Percentiles rank a stretch among this genome's conserved stretches.
Conservation (phyloP, 2,888 invertebrate species). For the Pandemis corylana region DNA sequence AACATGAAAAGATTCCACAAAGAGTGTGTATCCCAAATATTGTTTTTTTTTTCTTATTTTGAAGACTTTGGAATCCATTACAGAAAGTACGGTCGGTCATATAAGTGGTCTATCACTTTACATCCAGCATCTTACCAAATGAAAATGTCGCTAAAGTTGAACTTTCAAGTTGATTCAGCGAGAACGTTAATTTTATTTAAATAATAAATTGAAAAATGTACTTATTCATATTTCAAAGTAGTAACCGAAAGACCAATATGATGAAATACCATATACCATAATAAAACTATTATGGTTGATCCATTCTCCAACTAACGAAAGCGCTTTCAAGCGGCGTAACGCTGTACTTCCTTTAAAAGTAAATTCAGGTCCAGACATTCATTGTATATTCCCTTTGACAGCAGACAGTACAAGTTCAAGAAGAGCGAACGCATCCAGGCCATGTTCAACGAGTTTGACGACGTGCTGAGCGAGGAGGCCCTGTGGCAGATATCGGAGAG, state of each 20-base stretch:
- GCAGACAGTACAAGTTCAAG: conserved; percentile 95
- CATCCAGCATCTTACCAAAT: too few species aligned
- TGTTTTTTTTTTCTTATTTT: conserved; percentile 10
- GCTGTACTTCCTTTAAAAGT: neutral
- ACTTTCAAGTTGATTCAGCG: too few species aligned
- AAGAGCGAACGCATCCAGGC: conserved; percentile 96
- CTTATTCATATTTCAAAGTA: too few species aligned
- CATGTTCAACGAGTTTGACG: conserved; percentile 98
- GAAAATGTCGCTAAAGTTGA: too few species aligned
- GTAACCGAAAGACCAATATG: too few species aligned
- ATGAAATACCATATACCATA: too few species aligned
- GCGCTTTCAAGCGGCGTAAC: too few species aligned
- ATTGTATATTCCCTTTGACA: conserved; percentile 37
- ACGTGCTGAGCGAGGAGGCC: conserved; percentile 97
- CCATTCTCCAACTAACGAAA: too few species aligned
- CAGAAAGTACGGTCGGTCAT: neutral
- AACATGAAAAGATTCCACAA: conserved; percentile 99
- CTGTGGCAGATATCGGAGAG: conserved; percentile 99
- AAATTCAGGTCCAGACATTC: neutral
- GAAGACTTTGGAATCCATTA: neutral
- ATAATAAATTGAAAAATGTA: too few species aligned
- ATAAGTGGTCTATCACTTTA: too few species aligned
- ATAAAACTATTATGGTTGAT: too few species aligned
- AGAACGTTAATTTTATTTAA: too few species aligned
- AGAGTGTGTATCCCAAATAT: conserved; percentile 87